Evolutionary conservation across 2,888 invertebrate genomes (phyloP), one percentile per base, ranked within the genome.

Genomic region (Lepidochitona cinerea): DNA sequence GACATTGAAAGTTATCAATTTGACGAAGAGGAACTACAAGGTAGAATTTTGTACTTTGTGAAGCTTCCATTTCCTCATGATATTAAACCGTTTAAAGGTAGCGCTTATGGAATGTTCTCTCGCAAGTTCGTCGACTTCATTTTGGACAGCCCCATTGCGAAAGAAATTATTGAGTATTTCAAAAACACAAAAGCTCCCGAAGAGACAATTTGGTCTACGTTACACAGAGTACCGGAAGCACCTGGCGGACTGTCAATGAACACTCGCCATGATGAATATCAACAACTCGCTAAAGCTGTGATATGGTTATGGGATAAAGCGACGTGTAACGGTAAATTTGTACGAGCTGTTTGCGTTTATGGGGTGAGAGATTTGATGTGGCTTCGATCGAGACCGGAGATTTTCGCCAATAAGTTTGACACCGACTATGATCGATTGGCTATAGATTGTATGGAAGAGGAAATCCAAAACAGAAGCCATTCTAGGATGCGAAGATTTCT

Each of bases 331-430:
- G 85, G 85, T 0, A 74, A 70, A n/a, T 78, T 79, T 70, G 68
- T 81, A 0, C 74, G 81, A 23, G 75, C 79, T 7, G 77, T 82
- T 0, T 86, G 86, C 68, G 74, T 82, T 12, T 83, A 83, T 41
- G 71, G 77, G 6, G 73, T 74, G 14, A 73, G 70, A 18, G 89
- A 90, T 75, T 71, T 89, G 29, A 76, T 83, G 2, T 83, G 82
- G 81, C 76, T 90, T 23, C 67, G 74, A 33, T 72, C 59, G 0
- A 75, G 81, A 5, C 85, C 83, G 6, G 84, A 89, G 52, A 78
- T 90, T 32, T 83, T 89, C 73, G 90, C 86, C 12, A 89, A 89
- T 75, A 89, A 89, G 70, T 81, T 88, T 71, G 79, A 87, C 73
- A 41, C 78, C n/a, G 72, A 77, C 37, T 70, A 72, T 70, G 83